A percentile compares a stretch with the other conserved stretches of the same genome.
Conservation (phyloP, 1,140 invertebrate species). For the Drosophila elegans region DNA sequence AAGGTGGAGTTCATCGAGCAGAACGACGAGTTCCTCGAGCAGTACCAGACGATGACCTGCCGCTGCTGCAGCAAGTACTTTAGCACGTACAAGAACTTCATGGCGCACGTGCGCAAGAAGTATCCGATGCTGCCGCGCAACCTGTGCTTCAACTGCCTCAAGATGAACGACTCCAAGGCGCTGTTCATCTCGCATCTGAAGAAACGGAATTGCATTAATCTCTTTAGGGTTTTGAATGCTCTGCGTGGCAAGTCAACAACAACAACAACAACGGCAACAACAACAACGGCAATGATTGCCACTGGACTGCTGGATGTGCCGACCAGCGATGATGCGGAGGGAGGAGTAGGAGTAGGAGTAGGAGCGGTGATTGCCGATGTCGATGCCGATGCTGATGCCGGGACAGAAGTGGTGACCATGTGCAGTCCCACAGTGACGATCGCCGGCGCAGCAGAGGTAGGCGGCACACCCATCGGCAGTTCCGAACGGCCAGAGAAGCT, state of each 20-base stretch:
- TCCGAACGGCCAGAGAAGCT: constrained; percentile 68
- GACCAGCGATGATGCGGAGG: no score
- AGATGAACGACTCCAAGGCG: constrained; percentile 83
- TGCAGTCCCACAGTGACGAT: constrained; percentile 16
- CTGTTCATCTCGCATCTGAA: constrained; percentile 84
- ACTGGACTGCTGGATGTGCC: background rate
- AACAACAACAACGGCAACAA: constrained; percentile 13
- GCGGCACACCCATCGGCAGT: background rate
- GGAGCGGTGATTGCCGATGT: background rate
- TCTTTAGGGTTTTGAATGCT: constrained; percentile 70
- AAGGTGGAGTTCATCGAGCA: constrained; percentile 82
- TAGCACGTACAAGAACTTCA: constrained; percentile 83
- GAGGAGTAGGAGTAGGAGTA: constrained; percentile 17
- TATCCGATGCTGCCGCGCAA: constrained; percentile 79
- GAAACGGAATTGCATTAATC: constrained; percentile 82
- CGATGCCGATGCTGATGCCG: constrained; percentile 1
- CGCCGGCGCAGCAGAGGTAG: background rate
- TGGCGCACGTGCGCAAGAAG: constrained; percentile 85
- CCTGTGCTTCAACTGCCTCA: constrained; percentile 83
- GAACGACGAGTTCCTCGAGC: constrained; percentile 79
- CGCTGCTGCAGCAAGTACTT: constrained; percentile 80
- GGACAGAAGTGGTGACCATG: background rate
- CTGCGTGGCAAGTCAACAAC: constrained; percentile 57
- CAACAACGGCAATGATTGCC: constrained; percentile 13
- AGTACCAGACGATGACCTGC: constrained; percentile 84